Percentiles rank a stretch among this genome's conserved stretches.
These are phyloP conservation scores for Pseudomyrmex concolor DNA, from an alignment of 1,140 invertebrate species.

Conservation along the genomic window DNA sequence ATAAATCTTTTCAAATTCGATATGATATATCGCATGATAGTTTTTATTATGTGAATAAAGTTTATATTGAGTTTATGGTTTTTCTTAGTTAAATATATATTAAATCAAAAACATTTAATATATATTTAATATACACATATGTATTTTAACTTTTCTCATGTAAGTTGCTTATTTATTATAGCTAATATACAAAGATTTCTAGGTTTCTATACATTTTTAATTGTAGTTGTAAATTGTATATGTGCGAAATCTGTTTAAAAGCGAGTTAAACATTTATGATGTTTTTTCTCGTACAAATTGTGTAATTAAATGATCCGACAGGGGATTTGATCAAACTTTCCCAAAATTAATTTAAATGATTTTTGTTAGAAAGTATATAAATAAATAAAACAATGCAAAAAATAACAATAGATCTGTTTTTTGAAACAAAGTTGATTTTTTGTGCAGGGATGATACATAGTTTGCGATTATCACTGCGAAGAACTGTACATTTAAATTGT, in stretches of 20 bases:
- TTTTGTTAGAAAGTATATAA: neutral
- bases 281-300: slow-evolving; percentile 14
- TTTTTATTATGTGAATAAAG: too few species aligned
- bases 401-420: slow-evolving; percentile 6
- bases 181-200: slow-evolving; percentile 73
- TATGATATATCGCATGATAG: too few species aligned
- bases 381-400: neutral
- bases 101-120: slow-evolving; percentile 38
- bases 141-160: slow-evolving; percentile 61
- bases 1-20: too few species aligned
- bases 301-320: neutral
- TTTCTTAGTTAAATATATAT: slow-evolving; percentile 49
- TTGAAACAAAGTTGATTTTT: slow-evolving; percentile 52
- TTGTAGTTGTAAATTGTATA: slow-evolving; percentile 73
- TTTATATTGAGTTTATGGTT: neutral
- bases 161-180: slow-evolving; percentile 82
- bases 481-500: slow-evolving; percentile 55
- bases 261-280: neutral
- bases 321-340: slow-evolving; percentile 12
- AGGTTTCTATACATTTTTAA: slow-evolving; percentile 75
- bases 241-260: slow-evolving; percentile 52
- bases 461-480: slow-evolving; percentile 28
- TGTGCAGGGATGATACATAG: slow-evolving; percentile 26
- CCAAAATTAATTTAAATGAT: slow-evolving; percentile 5
- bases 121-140: slow-evolving; percentile 42